Evolutionary conservation across 2,888 invertebrate species (phyloP), one percentile per base, ranked within the genome.

Genomic region (Hyles lineata): DNA sequence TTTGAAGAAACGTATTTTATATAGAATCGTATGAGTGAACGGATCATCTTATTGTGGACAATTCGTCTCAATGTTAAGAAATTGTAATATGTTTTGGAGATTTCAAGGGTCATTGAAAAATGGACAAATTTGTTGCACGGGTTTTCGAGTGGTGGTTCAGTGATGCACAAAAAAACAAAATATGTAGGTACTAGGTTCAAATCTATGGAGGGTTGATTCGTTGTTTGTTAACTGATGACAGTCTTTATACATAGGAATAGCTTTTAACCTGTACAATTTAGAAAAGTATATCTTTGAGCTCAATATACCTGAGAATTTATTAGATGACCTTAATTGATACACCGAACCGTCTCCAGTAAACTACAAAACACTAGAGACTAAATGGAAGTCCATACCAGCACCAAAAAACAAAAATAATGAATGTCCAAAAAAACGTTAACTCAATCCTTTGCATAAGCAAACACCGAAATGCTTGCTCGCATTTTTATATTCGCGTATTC

Each of bases 401-500:
- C 15, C 29, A 15, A 17, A 8, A 25, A 29, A 35, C 35, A 62
- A 35, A 62, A 35, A 29, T 62, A 35, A 61, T 32, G 0, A 62
- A 19, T 62, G 32, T 35, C 19, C 29, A 55, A 17, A 62, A 29
- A 63, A 21, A 11, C 32, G 17, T 69, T 52, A 32, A 58, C 25
- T 1, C 17, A 23, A 43, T 43, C 63, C 23, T 50, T 67, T 67
- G 23, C 17, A 55, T 55, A 55, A 55, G 55, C 55, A n/a, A 50
- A 50, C 23, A 50, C 15, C 4, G 50, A 35, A 62, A 19, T 15
- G 32, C 62, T 63, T 63, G 63, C 23, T 32, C 70, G 75, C 63
- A 75, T 75, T 74, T 59, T 70, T 71, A 72, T 74, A 73, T 71
- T 43, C 71, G 59, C 70, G 72, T 73, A 75, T 78, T 76, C 76